Evolutionary conservation across 64 coral and sea anemone species (phyloP), one percentile per base, ranked within the genome.

Genomic region (Anthopleura sola): DNA sequence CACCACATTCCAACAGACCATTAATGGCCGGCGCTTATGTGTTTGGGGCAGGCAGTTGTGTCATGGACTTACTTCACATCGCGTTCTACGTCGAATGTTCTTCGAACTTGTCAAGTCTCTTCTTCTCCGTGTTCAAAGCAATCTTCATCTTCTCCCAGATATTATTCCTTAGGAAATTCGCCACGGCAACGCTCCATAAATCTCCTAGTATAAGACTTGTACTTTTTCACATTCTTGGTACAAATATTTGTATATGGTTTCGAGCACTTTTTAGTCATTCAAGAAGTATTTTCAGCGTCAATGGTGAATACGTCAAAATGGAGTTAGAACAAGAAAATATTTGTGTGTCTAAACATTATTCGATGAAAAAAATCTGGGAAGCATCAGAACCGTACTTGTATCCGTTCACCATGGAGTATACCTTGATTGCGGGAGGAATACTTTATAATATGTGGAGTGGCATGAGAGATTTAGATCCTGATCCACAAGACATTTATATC

Each of bases 401-500:
- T 51, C 97, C 97, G 5, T 99, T 99, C 50, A 94, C 93, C 10
- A 95, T 99, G 87, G 97, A 99, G 53, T 99, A 95, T 85, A 87
- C 97, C 34, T 39, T 99, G 16, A 95, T 94, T 31, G 93, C 97
- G 56, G 90, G 93, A 55, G 97, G 97, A 46, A 94, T 94, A 68
- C 76, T 95, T 28, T 99, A 99, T 75, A 95, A 88, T 80, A 91
- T 99, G 92, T 99, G 97, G 97, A 99, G 93, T 49, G 93, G 87
- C 17, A 92, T 99, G 90, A 55, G 93, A 28, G 97, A 99, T 68
- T 86, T 99, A 13, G 97, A 99, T 89, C 97, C 97, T 50, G 93
- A 95, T 19, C 97, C 97, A 21, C 93, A 99, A 40, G 97, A 99
- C 48, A 99, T 99, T 66, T 99, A 99, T 55, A 99, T 99, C 80